Base-by-base conservation (phyloP, 2,888 invertebrate species). In the Phorcus lineatus region DNA sequence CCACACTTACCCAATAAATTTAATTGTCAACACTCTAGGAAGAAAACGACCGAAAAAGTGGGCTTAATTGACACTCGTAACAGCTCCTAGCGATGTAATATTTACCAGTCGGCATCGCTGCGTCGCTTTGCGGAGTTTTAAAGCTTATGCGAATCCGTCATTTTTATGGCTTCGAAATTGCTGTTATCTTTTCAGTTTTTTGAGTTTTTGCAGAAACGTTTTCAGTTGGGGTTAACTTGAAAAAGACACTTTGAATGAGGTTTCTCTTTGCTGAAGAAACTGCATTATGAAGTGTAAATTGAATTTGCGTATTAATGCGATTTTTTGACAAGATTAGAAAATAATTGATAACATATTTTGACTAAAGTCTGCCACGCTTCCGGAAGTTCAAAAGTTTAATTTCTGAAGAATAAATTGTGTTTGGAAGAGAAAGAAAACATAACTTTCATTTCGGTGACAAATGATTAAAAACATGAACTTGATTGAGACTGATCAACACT, bases 271-370 rank as follows among this genome's bases (percentile, higher is more conserved):
- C 28, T 2, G 28, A 7, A 62, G 13, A 28, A 62, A 62, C 17
- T 62, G 24, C 28, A 62, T 62, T 62, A 62, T 62, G 28, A 62
- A 62, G 28, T 62, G 62, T 62, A 62, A 62, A 62, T 62, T 62
- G 62, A 62, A 62, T 62, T 62, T 62, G 62, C n/a, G 62, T 16
- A 62, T 62, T 62, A 62, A 62, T 62, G 62, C 11, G 62, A 62
- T 62, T 62, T 62, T 62, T 16, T 47, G 47, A 47, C 47, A 47
- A 47, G 47, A 47, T 47, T 47, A 47, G 47, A 47, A 13, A 11
- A 47, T 47, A 47, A 47, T 47, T 47, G 13, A 47, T 47, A 47
- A 47, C 47, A 47, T 47, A 47, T 47, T 47, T 47, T 47, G 4
- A 47, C 47, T 47, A 4, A 11, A 47, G 47, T 47, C 47, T 47